A percentile compares a stretch with the other conserved stretches of the same genome.
phyloP scores from a whole-genome alignment of 2,797 vertebrate genomes.

The Anabas testudineus region DNA sequence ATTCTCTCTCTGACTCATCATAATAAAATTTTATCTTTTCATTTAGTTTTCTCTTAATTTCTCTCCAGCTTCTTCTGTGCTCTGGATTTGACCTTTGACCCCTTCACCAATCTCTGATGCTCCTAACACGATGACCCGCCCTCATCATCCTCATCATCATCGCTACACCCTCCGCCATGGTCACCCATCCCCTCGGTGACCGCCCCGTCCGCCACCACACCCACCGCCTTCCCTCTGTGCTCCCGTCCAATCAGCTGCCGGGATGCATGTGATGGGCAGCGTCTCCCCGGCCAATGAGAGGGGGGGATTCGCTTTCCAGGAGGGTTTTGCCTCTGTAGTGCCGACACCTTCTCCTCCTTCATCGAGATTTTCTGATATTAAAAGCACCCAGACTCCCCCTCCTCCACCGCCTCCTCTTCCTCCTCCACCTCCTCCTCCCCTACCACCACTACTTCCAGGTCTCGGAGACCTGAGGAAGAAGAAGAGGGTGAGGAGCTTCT shows the following conservation, averaged over 20 bases:
- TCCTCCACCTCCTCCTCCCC: conserved; percentile 73
- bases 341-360: conserved; percentile 74
- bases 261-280: conserved; percentile 94
- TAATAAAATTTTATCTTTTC: neutral
- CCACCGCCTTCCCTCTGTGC: neutral
- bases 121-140: conserved; percentile 31
- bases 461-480: conserved; percentile 80
- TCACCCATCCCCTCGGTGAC: conserved; percentile 13
- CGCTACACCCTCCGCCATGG: conserved; percentile 14
- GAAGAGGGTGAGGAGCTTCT: conserved; percentile 91
- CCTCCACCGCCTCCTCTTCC: conserved; percentile 56
- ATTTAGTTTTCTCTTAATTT: neutral
- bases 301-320: conserved; percentile 76
- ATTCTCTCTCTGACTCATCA: no score
- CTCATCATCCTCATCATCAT: neutral
- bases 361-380: neutral
- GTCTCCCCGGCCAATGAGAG: conserved; percentile 87
- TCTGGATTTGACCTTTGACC: conserved; percentile 5
- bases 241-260: conserved; percentile 61
- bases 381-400: neutral
- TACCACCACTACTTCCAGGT: conserved; percentile 65
- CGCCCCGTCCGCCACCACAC: neutral
- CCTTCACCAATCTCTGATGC: neutral
- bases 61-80: neutral
- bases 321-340: conserved; percentile 52